Evolutionary conservation across 2,888 invertebrate genomes (phyloP).

Genomic region (Mystacides longicornis): DNA sequence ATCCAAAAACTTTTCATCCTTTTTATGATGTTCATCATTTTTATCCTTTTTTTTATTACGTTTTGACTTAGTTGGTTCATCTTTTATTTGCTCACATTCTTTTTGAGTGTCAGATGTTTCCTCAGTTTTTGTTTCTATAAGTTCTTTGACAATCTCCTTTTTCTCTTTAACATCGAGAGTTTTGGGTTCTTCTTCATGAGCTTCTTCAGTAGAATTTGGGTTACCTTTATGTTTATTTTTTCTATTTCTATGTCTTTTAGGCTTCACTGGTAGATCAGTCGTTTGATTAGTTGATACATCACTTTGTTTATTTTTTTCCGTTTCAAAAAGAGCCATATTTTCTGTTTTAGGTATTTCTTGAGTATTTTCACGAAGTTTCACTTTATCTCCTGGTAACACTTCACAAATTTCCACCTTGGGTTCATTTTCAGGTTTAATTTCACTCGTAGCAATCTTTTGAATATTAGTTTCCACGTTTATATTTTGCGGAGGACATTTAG

Average conservation of each 20-base stretch:
- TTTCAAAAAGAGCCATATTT: too few relatives aligned
- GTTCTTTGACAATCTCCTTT: slow-evolving; percentile 14
- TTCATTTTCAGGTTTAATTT: slow-evolving; percentile 24
- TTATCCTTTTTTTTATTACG: slow-evolving; percentile 14
- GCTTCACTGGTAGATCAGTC: slow-evolving; percentile 36
- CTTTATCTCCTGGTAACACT: not conserved
- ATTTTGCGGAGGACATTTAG: slow-evolving; percentile 22
- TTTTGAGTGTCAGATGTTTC: not conserved
- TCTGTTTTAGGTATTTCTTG: slow-evolving; percentile 19
- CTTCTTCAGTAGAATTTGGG: slow-evolving; percentile 3
- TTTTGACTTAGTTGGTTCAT: slow-evolving; percentile 5
- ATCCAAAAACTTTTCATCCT: too few relatives aligned
- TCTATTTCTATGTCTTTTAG: slow-evolving; percentile 42
- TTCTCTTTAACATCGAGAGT: slow-evolving; percentile 8
- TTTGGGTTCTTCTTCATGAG: slow-evolving; percentile 8
- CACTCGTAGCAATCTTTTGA: not conserved
- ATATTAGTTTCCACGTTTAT: not conserved
- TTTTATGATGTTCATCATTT: slow-evolving; percentile 3
- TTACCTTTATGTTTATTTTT: slow-evolving; percentile 35
- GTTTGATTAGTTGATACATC: not conserved
- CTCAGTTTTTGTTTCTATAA: slow-evolving; percentile 6
- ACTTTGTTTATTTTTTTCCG: slow-evolving; percentile 16
- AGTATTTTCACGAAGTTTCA: not conserved
- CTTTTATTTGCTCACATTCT: slow-evolving; percentile 3
- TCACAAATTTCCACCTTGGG: too few relatives aligned